Evolutionary conservation across 2,113 vertebrate genomes (phyloP).

Genomic region (Dasyornis broadbenti): DNA sequence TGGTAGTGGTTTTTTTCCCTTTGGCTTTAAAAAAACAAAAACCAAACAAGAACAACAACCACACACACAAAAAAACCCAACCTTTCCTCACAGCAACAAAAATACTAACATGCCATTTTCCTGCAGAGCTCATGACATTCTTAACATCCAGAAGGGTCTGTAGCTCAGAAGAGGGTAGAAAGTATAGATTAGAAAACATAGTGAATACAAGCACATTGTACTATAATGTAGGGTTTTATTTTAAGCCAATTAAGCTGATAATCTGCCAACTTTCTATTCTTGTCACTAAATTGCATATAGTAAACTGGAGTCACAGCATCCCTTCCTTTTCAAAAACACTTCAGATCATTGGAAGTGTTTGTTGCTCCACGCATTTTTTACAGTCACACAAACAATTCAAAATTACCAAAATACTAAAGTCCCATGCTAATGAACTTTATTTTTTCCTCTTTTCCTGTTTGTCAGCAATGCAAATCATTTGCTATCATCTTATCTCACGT

Average conservation of each 20-base stretch:
- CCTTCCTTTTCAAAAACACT: not conserved
- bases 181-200: not conserved
- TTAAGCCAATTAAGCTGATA: not conserved
- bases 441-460: not conserved
- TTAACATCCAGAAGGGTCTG: not conserved
- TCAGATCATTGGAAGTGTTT: not conserved
- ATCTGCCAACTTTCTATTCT: not conserved
- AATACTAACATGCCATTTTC: not conserved
- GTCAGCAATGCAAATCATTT: not conserved
- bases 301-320: not conserved
- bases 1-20: rapidly evolving
- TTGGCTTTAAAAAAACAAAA: not conserved
- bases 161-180: not conserved
- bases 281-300: not conserved
- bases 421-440: not conserved
- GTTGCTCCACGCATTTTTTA: not conserved
- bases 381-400: not conserved
- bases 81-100: not conserved
- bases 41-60: too few species aligned
- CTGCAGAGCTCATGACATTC: not conserved
- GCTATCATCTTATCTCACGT: not conserved
- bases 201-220: rapidly evolving
- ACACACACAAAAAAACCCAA: too few species aligned
- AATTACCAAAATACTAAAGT: not conserved
- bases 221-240: not conserved